Base-by-base conservation (phyloP, 2,888 invertebrate genomes). In the Acleris emargana region DNA sequence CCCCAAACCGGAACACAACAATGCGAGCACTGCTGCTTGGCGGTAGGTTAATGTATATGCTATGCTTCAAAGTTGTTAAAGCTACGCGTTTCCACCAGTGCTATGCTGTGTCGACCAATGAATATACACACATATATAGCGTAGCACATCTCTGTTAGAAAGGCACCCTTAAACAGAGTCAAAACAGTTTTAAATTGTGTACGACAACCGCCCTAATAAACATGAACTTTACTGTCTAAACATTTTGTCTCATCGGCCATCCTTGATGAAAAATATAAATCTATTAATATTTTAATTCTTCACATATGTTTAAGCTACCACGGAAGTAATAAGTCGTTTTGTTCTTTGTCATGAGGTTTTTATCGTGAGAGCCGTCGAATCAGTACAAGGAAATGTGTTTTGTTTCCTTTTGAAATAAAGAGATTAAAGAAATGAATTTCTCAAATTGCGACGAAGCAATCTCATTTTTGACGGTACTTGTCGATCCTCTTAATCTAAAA, bases 251-350 rank as follows among this genome's bases (percentile, higher is more conserved):
- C 38, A 38, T 38, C 13, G 13, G 13, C 38, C 2, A 38, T 13
- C 38, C 13, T 38, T 49, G 20, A 18, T 45, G 45, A 57, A 38
- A 16, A 18, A 54, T 20, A n/a, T 18, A 16, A 38, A 16, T n/a
- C 45, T 11, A 57, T 57, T 57, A 57, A 45, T 25, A 45, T 51
- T 45, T 58, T 45, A 58, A 50, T 28, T 49, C 6, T 7, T 25
- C 17, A 18, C n/a, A 49, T 54, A 59, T 53, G 49, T 28, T 20
- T 13, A 64, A 54, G 5, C 54, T 47, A 59, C 43, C 54, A 25
- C 49, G 64, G 59, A 64, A 59, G 43, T 25, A 59, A 53, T 17
- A 22, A 16, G 25, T 25, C 45, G 53, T 32, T 64, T 64, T 59
- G 20, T 47, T 58, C 3, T 64, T 54, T 28, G 42, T 32, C 49